Conservation (phyloP, 2,113 vertebrate species). For the Xenus cinereus region DNA sequence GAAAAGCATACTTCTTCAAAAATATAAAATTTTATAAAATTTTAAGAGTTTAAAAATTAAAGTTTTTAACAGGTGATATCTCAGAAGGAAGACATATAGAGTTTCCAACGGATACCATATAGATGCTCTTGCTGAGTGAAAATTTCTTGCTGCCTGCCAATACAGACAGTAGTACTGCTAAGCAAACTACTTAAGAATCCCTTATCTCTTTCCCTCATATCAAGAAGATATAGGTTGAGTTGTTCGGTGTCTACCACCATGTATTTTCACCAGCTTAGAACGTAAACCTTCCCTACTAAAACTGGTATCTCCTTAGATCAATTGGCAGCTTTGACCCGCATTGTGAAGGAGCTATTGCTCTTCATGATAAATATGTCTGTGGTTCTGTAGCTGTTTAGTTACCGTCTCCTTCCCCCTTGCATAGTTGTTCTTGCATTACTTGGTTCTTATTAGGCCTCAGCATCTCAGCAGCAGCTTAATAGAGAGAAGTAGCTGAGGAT, state of each 20-base stretch:
- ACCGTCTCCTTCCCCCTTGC: neutral
- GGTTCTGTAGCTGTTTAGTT: neutral
- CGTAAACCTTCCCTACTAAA: neutral
- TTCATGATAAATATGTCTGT: neutral
- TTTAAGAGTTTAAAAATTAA: neutral
- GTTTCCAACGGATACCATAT: neutral
- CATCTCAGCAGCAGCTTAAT: neutral
- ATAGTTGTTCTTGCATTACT: neutral
- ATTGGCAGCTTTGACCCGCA: neutral
- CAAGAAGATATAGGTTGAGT: neutral
- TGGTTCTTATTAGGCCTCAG: neutral
- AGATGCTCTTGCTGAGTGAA: neutral
- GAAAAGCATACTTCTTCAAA: neutral
- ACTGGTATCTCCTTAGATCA: neutral
- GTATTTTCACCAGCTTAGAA: neutral
- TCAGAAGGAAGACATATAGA: neutral
- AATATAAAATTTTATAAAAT: neutral
- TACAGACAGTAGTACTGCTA: neutral
- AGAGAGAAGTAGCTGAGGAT: neutral
- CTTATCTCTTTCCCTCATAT: neutral
- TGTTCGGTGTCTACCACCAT: neutral
- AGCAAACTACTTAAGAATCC: neutral
- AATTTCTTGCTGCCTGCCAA: neutral
- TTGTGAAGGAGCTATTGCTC: neutral
- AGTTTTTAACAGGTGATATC: neutral